A percentile compares a stretch with the other conserved stretches of the same genome.
These are phyloP conservation scores for Argya squamiceps DNA, from an alignment of 2,797 vertebrate genomes.

Conservation along the genomic window DNA sequence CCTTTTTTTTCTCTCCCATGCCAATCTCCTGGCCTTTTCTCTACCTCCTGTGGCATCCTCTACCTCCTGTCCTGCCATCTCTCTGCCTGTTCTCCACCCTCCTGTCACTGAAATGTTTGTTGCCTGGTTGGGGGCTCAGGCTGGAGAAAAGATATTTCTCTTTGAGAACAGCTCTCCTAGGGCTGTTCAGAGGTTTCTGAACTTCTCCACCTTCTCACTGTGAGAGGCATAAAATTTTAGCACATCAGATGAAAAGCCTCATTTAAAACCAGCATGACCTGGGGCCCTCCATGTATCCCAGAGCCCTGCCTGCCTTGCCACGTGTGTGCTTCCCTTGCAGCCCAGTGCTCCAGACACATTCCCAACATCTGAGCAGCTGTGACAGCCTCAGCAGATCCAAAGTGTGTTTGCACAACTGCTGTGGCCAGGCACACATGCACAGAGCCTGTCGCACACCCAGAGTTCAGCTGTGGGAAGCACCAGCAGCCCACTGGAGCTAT, in stretches of 20 bases:
- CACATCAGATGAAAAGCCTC: not conserved
- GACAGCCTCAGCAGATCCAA: not conserved
- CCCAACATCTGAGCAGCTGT: not conserved
- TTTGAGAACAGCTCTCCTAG: not conserved
- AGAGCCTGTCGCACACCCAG: not conserved
- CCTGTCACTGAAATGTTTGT: not conserved
- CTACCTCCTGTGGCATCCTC: not conserved
- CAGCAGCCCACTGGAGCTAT: not conserved
- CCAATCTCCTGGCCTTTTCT: not conserved
- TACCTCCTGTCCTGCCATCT: not conserved
- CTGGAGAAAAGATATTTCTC: not conserved
- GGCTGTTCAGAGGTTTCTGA: not conserved
- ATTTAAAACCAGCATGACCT: not conserved
- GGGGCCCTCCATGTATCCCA: not conserved
- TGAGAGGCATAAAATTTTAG: not conserved
- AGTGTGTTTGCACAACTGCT: not conserved
- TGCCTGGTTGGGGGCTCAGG: not conserved
- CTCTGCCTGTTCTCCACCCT: not conserved
- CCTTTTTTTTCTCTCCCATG: not conserved
- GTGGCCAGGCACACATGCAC: not conserved
- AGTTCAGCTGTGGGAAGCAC: not conserved
- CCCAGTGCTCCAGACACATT: not conserved
- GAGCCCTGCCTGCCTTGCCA: not conserved
- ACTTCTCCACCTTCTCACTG: not conserved
- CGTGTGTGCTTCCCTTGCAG: fast-evolving